Percentiles rank a stretch among this genome's conserved stretches.
Evolutionary conservation across 30 jellyfish, hydroid and myxozoan genomes (phyloP).

Genomic region (Aurelia aurita): DNA sequence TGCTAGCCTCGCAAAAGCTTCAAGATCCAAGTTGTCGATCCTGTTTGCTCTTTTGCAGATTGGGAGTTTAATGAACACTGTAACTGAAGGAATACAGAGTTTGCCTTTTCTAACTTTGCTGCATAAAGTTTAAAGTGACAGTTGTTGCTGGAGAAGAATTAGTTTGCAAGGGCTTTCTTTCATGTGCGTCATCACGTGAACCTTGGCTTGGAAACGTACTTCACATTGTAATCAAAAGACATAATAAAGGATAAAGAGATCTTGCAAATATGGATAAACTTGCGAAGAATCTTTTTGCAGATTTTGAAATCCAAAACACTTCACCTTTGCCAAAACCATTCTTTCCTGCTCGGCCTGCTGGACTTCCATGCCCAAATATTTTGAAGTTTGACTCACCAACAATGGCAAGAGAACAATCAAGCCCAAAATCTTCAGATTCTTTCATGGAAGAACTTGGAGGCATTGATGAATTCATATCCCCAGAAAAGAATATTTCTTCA

Average conservation of each 20-base stretch:
- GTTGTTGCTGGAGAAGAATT: no score
- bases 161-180: neutral
- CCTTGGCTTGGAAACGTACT: neutral
- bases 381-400: neutral
- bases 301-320: conserved; percentile 30
- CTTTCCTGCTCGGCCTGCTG: neutral
- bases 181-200: neutral
- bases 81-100: no score
- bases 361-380: conserved; percentile 20
- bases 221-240: neutral
- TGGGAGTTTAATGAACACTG: no score
- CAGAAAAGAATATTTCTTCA: conserved; percentile 42
- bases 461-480: conserved; percentile 72
- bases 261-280: conserved; percentile 69
- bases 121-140: no score
- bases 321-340: conserved; percentile 18
- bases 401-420: conserved; percentile 43
- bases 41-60: no score
- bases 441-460: conserved; percentile 70
- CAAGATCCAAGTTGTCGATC: no score
- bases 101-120: no score
- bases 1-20: no score
- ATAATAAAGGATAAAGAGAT: neutral
- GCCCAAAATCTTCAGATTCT: conserved; percentile 71
- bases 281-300: conserved; percentile 71